phyloP scores from a whole-genome alignment of 2,113 vertebrate genomes.

The Oceanodroma tethys region DNA sequence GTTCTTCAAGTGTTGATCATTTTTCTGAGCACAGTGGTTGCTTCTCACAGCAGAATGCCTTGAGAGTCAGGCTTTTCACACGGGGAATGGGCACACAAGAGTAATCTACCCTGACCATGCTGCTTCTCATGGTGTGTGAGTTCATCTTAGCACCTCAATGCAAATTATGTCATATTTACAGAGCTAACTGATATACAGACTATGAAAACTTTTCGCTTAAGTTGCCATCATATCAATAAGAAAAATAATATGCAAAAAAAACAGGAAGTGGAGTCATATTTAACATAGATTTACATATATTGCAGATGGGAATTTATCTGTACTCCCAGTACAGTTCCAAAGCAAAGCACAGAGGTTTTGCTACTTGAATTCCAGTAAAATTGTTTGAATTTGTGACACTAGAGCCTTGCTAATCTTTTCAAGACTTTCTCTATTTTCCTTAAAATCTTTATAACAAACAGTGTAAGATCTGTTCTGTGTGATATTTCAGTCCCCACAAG shows the following conservation, averaged over 20 bases:
- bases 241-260: neutral
- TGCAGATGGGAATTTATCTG: neutral
- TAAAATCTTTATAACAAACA: neutral
- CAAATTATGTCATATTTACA: neutral
- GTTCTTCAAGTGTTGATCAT: neutral
- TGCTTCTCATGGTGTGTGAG: rapidly evolving
- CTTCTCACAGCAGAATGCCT: neutral
- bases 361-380: neutral
- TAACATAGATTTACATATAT: neutral
- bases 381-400: neutral
- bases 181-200: neutral
- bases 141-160: neutral
- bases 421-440: neutral
- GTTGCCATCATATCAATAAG: neutral
- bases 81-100: neutral
- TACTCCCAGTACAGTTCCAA: neutral
- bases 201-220: neutral
- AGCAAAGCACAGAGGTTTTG: neutral
- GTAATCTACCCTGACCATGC: neutral
- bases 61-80: neutral
- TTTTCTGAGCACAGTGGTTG: neutral
- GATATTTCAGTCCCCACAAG: neutral
- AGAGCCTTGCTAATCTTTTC: neutral
- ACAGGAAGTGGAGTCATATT: neutral
- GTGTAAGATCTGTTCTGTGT: neutral